A percentile compares a stretch with the other conserved stretches of the same genome.
phyloP scores from a whole-genome alignment of 2,113 vertebrate genomes.

The Fulica atra region DNA sequence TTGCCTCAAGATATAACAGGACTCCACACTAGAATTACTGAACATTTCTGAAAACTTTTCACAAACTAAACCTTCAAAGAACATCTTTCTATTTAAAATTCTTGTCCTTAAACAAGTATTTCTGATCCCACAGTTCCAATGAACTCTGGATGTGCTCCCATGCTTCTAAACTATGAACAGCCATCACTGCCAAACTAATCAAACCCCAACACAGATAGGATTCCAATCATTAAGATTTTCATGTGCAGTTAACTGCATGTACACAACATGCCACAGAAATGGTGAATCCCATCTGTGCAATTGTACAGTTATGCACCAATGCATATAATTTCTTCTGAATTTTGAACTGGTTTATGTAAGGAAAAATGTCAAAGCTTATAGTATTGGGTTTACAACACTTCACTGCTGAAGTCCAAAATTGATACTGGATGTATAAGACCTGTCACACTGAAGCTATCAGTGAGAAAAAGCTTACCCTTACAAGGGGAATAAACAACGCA shows the following conservation, averaged over 20 bases:
- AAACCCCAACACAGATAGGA: not conserved
- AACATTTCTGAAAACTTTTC: not conserved
- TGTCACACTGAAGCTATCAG: not conserved
- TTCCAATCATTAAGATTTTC: not conserved
- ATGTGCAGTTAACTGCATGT: not conserved
- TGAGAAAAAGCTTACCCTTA: not conserved
- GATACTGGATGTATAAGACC: not conserved
- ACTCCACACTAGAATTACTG: not conserved
- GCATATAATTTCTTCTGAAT: not conserved
- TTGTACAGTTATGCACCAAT: not conserved
- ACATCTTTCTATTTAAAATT: not conserved
- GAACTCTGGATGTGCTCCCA: not conserved
- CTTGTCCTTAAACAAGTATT: not conserved
- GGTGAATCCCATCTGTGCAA: not conserved
- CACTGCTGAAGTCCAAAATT: not conserved
- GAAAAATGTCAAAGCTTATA: not conserved
- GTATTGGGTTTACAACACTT: not conserved
- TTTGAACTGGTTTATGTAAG: not conserved
- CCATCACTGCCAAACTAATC: not conserved
- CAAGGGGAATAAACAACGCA: rapidly evolving
- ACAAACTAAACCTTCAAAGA: not conserved
- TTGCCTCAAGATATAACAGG: not conserved
- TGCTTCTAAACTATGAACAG: rapidly evolving
- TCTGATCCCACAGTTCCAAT: not conserved
- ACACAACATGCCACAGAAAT: not conserved